A percentile compares a stretch with the other conserved stretches of the same genome.
phyloP scores from a whole-genome alignment of 1,140 invertebrate species.

The Reticulitermes speratus region DNA sequence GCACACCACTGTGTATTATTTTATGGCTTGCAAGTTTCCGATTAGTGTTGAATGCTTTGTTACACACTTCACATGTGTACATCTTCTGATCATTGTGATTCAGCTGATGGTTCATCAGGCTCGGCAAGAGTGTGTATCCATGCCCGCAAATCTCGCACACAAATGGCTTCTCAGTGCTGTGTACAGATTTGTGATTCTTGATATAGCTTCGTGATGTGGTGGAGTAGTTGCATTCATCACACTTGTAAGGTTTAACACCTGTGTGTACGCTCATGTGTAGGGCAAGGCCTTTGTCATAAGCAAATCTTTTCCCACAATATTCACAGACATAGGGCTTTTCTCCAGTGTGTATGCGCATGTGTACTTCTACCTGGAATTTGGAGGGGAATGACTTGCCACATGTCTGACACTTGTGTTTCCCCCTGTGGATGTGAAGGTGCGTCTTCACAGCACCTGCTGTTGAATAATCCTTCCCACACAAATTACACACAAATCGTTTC shows the following conservation, averaged over 20 bases:
- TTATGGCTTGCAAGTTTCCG: slow-evolving; percentile 37
- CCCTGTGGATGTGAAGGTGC: slow-evolving; percentile 43
- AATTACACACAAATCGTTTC: slow-evolving; percentile 46
- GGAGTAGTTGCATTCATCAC: background rate
- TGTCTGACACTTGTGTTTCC: background rate
- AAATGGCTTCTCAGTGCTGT: background rate
- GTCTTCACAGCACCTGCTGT: slow-evolving; percentile 47
- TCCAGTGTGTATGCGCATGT: slow-evolving; percentile 32
- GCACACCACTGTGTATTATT: slow-evolving; percentile 36
- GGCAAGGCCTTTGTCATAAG: slow-evolving; percentile 22
- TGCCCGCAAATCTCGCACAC: slow-evolving; percentile 22
- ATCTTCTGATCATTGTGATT: slow-evolving; percentile 2
- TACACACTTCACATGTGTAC: slow-evolving; percentile 36
- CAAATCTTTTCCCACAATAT: slow-evolving; percentile 36
- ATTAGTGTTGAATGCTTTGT: slow-evolving; percentile 36
- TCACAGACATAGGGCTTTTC: slow-evolving; percentile 37
- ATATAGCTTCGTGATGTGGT: background rate
- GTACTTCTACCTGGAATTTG: slow-evolving; percentile 42
- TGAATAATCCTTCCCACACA: slow-evolving; percentile 51
- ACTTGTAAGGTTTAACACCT: background rate
- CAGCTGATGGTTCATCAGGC: background rate
- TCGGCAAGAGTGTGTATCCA: background rate
- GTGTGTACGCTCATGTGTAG: slow-evolving; percentile 15
- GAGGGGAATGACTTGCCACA: slow-evolving; percentile 42
- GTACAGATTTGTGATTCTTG: slow-evolving; percentile 15